These are phyloP conservation scores for Eristalinus sepulchralis DNA, from an alignment of 2,888 invertebrate genomes.

Conservation along the genomic window DNA sequence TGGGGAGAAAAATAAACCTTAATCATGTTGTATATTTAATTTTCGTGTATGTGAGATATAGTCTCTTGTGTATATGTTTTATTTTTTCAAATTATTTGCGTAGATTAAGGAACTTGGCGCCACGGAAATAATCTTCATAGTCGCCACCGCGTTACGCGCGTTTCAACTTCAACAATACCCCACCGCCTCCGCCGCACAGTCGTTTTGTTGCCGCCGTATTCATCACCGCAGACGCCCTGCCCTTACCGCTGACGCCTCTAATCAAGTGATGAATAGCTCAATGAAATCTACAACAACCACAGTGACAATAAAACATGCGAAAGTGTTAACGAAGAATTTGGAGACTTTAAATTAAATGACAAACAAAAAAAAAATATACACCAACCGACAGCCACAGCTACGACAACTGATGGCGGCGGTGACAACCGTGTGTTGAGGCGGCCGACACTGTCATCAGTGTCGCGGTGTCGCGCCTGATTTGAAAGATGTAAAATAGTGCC, in stretches of 20 bases:
- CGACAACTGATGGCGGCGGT: conserved; percentile 22
- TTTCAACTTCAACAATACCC: background rate
- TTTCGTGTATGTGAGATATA: conserved; percentile 5
- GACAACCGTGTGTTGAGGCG: background rate
- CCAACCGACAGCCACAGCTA: background rate
- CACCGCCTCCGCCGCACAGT: conserved; percentile 13
- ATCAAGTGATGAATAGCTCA: conserved; percentile 52
- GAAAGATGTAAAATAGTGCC: conserved; percentile 12
- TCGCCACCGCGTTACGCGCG: conserved; percentile 43
- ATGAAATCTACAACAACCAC: conserved; percentile 49
- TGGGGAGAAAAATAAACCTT: conserved; percentile 21
- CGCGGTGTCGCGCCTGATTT: conserved; percentile 17
- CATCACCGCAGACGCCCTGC: background rate
- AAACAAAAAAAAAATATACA: conserved; percentile 33
- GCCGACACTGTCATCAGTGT: conserved; percentile 7
- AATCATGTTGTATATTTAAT: conserved; percentile 35
- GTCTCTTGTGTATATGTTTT: background rate
- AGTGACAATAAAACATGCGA: conserved; percentile 42
- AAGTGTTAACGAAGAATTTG: conserved; percentile 55
- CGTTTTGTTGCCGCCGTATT: background rate
- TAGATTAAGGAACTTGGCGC: conserved; percentile 79
- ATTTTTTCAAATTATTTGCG: conserved; percentile 75
- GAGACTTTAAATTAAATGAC: conserved; percentile 62
- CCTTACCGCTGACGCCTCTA: conserved; percentile 17
- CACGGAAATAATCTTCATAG: conserved; percentile 77